Conservation (phyloP, 92 coral and sea anemone species). For the Paragorgia papillata region DNA sequence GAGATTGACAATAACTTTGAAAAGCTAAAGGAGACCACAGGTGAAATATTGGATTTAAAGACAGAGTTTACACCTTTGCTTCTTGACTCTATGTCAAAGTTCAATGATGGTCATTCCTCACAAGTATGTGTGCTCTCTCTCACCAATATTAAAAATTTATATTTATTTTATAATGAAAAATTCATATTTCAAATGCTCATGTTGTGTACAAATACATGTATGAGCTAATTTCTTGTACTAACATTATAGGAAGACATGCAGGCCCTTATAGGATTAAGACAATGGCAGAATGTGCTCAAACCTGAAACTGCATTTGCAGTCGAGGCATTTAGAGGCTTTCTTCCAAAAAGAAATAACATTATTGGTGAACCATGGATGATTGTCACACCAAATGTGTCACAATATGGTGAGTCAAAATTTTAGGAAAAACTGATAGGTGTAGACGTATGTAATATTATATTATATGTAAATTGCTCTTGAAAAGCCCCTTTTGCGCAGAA, state of each 20-base stretch:
- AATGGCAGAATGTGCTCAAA: conserved; percentile 61
- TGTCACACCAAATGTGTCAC: conserved; percentile 60
- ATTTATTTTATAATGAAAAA: too few species aligned
- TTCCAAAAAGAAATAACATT: conserved; percentile 49
- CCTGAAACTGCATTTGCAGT: conserved; percentile 65
- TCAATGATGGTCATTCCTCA: conserved; percentile 41
- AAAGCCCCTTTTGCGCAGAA: too few species aligned
- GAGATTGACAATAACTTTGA: conserved; percentile 17
- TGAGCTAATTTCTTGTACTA: not conserved
- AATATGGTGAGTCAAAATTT: conserved; percentile 71
- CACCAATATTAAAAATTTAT: too few species aligned
- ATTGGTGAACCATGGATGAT: conserved; percentile 81
- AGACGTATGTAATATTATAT: too few species aligned
- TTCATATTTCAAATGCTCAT: too few species aligned
- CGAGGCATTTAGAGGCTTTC: conserved; percentile 64
- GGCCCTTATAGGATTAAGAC: conserved; percentile 65
- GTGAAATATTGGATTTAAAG: conserved; percentile 63
- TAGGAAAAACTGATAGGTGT: too few species aligned
- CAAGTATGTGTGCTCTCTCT: conserved; percentile 11
- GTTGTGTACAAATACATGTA: too few species aligned
- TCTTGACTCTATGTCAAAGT: conserved; percentile 80
- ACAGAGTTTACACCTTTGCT: conserved; percentile 71
- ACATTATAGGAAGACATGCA: conserved; percentile 63
- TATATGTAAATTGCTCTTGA: too few species aligned
- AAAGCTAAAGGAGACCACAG: conserved; percentile 23